These are phyloP conservation scores for Metallyticus violacea DNA, from an alignment of 2,888 invertebrate genomes.

Conservation along the genomic window DNA sequence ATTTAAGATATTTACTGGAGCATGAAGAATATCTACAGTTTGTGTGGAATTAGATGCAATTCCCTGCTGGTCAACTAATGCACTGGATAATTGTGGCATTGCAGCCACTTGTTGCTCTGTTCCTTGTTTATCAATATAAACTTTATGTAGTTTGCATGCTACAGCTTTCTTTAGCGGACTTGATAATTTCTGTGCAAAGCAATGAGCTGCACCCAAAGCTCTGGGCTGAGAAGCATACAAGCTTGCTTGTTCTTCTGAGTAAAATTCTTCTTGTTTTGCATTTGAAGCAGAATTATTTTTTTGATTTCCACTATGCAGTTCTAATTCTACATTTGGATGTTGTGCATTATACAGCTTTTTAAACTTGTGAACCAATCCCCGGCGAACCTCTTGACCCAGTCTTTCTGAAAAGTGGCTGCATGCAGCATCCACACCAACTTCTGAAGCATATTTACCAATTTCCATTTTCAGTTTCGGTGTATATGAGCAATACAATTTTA, in stretches of 20 bases:
- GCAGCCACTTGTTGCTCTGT: neutral
- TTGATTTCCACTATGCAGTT: neutral
- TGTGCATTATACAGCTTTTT: constrained; percentile 35
- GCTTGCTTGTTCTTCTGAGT: constrained; percentile 37
- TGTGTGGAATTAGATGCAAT: constrained; percentile 26
- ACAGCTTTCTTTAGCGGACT: constrained; percentile 37
- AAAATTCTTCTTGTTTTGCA: constrained; percentile 10
- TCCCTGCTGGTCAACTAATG: constrained; percentile 16
- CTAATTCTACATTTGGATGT: constrained; percentile 28
- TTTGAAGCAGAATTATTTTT: neutral
- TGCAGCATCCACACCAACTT: constrained; percentile 37
- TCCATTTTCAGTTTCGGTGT: constrained; percentile 38
- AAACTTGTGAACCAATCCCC: constrained; percentile 37
- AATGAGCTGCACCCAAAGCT: constrained; percentile 35
- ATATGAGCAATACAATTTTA: constrained; percentile 36
- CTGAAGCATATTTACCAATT: constrained; percentile 38
- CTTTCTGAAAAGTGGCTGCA: constrained; percentile 35
- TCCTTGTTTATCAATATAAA: constrained; percentile 33
- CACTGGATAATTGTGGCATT: neutral
- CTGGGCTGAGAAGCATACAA: constrained; percentile 36
- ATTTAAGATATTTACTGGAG: constrained; percentile 34
- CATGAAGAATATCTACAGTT: constrained; percentile 35
- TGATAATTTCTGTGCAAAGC: constrained; percentile 37
- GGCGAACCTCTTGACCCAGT: constrained; percentile 35
- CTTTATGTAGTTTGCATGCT: constrained; percentile 38